These are phyloP conservation scores for Drosophila melanosoma DNA, from an alignment of 2,888 invertebrate genomes.

Conservation along the genomic window DNA sequence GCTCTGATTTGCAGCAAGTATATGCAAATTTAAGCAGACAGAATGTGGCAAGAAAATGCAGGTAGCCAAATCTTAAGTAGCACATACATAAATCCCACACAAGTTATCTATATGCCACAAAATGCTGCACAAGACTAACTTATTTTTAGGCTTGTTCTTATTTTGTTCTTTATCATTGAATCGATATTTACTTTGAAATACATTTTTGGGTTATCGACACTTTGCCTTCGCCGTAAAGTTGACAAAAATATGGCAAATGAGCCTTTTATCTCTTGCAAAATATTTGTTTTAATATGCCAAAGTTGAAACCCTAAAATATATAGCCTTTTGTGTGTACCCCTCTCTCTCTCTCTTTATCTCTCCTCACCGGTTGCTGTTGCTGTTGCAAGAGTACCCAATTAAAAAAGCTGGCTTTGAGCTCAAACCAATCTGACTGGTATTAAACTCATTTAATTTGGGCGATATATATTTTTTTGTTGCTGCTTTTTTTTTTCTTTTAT, in stretches of 20 bases:
- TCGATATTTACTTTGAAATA: constrained; percentile 11
- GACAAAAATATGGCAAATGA: constrained; percentile 25
- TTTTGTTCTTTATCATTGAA: constrained; percentile 5
- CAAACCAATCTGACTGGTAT: constrained; percentile 65
- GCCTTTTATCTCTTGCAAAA: constrained; percentile 25
- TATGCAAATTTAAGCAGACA: neutral
- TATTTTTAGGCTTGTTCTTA: neutral
- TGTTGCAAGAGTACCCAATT: constrained; percentile 42
- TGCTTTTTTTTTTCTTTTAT: constrained; percentile 8
- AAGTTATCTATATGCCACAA: neutral
- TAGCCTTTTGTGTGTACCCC: constrained; percentile 9
- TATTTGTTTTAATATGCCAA: constrained; percentile 40
- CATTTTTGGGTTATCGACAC: constrained; percentile 12
- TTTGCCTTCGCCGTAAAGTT: constrained; percentile 1
- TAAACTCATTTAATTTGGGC: constrained; percentile 59
- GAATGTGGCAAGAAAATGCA: neutral
- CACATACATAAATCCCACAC: neutral
- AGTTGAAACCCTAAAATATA: constrained; percentile 36
- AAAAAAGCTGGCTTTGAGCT: constrained; percentile 47
- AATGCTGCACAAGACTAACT: constrained; percentile 2
- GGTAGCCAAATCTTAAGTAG: neutral
- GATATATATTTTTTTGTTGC: constrained; percentile 30
- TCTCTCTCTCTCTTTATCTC: neutral
- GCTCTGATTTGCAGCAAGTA: neutral
- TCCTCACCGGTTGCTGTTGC: neutral